phyloP scores from a whole-genome alignment of 2,888 invertebrate species.

The Tenthredo distinguenda region DNA sequence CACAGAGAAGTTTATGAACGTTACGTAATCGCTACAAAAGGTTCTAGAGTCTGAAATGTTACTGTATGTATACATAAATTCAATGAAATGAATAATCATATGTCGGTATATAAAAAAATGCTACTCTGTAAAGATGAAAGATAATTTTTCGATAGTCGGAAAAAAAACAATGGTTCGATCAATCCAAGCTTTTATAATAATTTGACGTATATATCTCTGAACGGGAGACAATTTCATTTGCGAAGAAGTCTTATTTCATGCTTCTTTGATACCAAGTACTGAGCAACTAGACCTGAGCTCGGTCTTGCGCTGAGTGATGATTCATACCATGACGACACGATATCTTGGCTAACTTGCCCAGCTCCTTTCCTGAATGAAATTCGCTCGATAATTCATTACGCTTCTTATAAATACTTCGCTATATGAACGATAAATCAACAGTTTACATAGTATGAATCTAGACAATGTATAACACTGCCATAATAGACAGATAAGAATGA shows the following conservation, averaged over 20 bases:
- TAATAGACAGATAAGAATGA: neutral
- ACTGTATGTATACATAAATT: neutral
- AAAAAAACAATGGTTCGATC: neutral
- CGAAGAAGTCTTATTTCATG: constrained; percentile 8
- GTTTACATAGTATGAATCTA: neutral
- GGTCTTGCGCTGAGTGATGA: constrained; percentile 62
- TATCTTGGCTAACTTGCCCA: constrained; percentile 49
- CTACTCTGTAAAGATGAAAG: neutral
- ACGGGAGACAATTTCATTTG: neutral
- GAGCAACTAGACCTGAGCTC: constrained; percentile 38
- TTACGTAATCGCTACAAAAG: constrained; percentile 8
- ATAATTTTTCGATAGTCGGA: neutral
- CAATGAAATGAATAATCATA: neutral
- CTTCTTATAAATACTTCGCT: neutral
- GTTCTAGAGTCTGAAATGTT: neutral
- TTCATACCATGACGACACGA: constrained; percentile 66
- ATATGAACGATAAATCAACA: neutral
- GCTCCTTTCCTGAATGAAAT: constrained; percentile 53
- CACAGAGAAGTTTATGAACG: neutral
- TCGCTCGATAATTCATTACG: neutral
- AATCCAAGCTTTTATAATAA: neutral
- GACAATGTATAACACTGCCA: neutral
- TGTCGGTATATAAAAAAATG: neutral
- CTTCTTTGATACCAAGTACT: neutral
- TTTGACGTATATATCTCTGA: neutral